Evolutionary conservation across 2,113 vertebrate species (phyloP).

Genomic region (Syngnathoides biaculeatus): DNA sequence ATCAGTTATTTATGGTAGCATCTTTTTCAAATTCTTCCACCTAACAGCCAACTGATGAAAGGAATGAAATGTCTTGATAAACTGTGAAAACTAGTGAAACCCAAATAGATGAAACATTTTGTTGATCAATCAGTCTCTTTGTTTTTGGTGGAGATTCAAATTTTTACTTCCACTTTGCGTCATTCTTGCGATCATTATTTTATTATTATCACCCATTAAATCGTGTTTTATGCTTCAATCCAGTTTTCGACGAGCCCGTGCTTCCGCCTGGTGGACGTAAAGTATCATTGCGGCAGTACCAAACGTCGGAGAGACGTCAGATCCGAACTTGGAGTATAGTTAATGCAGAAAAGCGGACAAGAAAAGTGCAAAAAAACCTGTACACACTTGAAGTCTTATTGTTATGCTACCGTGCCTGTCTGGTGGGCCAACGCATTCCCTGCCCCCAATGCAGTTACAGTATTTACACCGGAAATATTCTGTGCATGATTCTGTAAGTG

Average conservation of each 20-base stretch:
- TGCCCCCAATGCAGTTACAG: neutral
- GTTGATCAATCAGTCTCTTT: too few relatives aligned
- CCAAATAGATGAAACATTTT: too few relatives aligned
- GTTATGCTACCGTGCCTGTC: neutral
- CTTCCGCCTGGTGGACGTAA: neutral
- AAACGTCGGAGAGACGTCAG: constrained; percentile 5
- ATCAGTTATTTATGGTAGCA: too few relatives aligned
- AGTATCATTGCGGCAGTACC: neutral
- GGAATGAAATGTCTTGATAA: neutral
- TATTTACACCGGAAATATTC: too few relatives aligned
- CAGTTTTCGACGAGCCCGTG: neutral
- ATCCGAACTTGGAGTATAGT: constrained; percentile 67
- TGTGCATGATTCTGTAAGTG: too few relatives aligned
- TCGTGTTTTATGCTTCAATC: too few relatives aligned
- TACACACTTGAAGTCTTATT: neutral
- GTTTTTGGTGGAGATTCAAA: too few relatives aligned
- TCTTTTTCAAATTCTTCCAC: too few relatives aligned
- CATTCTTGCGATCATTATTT: too few relatives aligned
- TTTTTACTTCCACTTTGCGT: too few relatives aligned
- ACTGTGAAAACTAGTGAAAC: neutral
- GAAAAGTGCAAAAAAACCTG: constrained; percentile 79
- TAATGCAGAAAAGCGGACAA: constrained; percentile 74
- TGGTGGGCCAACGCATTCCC: neutral
- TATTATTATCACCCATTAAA: too few relatives aligned
- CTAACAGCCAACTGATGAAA: neutral